Percentiles rank a stretch among this genome's conserved stretches.
phyloP scores from a whole-genome alignment of 2,113 vertebrate species.

The Atherinomorus stipes region DNA sequence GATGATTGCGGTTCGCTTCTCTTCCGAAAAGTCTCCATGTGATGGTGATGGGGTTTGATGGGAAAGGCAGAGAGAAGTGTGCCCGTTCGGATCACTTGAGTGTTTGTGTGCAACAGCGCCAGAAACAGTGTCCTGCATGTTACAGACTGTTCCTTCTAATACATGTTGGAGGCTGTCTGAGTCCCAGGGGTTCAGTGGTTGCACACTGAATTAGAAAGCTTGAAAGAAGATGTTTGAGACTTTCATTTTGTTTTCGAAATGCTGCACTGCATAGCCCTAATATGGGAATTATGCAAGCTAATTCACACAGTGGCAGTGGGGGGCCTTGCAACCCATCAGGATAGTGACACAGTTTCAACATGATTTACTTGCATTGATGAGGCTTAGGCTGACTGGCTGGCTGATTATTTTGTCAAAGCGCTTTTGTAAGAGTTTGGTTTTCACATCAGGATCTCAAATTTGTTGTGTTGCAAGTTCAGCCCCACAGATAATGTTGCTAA shows the following conservation, averaged over 20 bases:
- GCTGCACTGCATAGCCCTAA: not conserved
- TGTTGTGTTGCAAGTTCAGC: conserved; percentile 20
- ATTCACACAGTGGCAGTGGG: conserved; percentile 22
- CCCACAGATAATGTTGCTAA: not conserved
- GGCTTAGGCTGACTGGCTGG: not conserved
- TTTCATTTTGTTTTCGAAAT: not conserved
- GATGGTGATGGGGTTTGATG: conserved; percentile 44
- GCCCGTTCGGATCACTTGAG: conserved; percentile 1
- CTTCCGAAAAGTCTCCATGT: conserved; percentile 57
- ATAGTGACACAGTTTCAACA: conserved; percentile 43
- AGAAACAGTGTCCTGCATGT: not conserved
- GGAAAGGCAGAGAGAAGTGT: conserved; percentile 26
- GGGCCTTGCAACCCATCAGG: conserved; percentile 10
- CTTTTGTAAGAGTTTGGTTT: conserved; percentile 39
- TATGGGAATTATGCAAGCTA: conserved; percentile 21
- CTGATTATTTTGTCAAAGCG: conserved; percentile 22
- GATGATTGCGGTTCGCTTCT: conserved; percentile 63
- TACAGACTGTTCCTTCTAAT: conserved; percentile 1
- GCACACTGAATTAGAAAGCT: not conserved
- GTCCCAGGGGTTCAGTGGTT: conserved; percentile 4
- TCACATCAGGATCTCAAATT: conserved; percentile 11
- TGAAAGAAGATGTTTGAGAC: conserved; percentile 3
- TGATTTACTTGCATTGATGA: conserved; percentile 13
- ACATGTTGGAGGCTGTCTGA: not conserved
- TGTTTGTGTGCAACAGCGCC: conserved; percentile 2